Evolutionary conservation across 2,888 invertebrate species (phyloP).

Genomic region (Agrotis puta): DNA sequence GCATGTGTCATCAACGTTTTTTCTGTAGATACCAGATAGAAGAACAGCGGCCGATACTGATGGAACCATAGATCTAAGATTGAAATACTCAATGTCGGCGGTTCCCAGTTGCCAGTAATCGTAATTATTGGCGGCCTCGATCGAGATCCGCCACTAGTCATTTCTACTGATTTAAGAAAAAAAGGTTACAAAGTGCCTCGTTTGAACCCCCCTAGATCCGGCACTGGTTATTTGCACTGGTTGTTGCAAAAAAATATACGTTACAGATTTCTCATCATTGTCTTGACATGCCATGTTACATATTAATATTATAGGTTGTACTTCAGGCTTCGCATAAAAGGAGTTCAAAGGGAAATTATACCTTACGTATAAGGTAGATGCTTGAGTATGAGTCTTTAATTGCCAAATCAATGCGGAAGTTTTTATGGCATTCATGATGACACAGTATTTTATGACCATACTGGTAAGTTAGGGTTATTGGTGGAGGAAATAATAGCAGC

Average conservation of each 20-base stretch:
- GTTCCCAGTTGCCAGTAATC: no score
- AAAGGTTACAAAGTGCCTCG: no score
- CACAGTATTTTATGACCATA: constrained; percentile 39
- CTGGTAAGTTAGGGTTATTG: constrained; percentile 21
- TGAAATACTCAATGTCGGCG: neutral
- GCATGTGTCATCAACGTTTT: constrained; percentile 27
- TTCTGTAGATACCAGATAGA: neutral
- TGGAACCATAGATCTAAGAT: neutral
- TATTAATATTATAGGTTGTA: neutral
- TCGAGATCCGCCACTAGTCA: no score
- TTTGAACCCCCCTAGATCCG: no score
- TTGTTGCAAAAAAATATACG: neutral
- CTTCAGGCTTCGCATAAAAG: neutral
- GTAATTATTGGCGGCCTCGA: no score
- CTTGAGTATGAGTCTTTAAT: constrained; percentile 37
- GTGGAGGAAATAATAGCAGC: constrained; percentile 32
- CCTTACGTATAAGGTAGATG: neutral
- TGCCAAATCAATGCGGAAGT: constrained; percentile 47
- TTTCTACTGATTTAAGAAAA: no score
- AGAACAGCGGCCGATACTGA: neutral
- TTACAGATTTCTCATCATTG: constrained; percentile 26
- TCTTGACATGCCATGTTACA: neutral
- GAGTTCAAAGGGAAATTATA: constrained; percentile 18
- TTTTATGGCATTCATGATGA: constrained; percentile 35
- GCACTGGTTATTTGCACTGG: neutral